Evolutionary conservation across 2,888 invertebrate genomes (phyloP).

Genomic region (Habroteleia sp.): DNA sequence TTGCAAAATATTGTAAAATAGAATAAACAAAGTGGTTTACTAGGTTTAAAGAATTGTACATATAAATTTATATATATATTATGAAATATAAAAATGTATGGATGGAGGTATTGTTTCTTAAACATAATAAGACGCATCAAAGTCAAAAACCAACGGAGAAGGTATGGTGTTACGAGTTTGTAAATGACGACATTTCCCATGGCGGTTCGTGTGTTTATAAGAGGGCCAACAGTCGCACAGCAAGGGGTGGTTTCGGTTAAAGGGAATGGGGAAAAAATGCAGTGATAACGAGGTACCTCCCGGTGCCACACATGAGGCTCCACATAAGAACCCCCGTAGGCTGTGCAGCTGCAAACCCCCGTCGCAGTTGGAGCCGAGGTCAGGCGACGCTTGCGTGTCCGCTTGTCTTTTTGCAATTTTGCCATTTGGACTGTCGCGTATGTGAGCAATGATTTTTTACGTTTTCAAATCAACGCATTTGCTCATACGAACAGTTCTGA

Average conservation of each 20-base stretch:
- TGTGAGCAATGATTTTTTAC: conserved; percentile 68
- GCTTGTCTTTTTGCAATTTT: conserved; percentile 75
- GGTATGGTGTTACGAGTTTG: conserved; percentile 61
- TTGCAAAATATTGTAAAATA: no score
- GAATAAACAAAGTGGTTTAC: no score
- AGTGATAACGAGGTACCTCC: conserved; percentile 78
- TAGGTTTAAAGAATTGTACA: no score
- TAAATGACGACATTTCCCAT: conserved; percentile 71
- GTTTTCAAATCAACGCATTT: conserved; percentile 63
- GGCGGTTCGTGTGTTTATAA: conserved; percentile 62
- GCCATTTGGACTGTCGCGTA: conserved; percentile 66
- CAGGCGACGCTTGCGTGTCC: conserved; percentile 64
- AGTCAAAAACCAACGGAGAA: conserved; percentile 27
- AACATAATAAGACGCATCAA: conserved; percentile 48
- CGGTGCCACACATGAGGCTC: conserved; percentile 65
- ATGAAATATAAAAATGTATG: no score
- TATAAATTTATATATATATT: no score
- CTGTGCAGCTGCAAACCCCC: conserved; percentile 67
- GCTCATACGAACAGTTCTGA: conserved; percentile 20
- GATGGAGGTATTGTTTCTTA: conserved; percentile 43
- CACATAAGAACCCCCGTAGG: conserved; percentile 60
- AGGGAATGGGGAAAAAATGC: conserved; percentile 69
- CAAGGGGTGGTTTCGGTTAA: conserved; percentile 65
- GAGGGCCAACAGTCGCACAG: conserved; percentile 60
- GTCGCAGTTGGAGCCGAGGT: conserved; percentile 39